Conservation (phyloP, 2,888 invertebrate genomes). For the Eumacrocentrus americanus region DNA sequence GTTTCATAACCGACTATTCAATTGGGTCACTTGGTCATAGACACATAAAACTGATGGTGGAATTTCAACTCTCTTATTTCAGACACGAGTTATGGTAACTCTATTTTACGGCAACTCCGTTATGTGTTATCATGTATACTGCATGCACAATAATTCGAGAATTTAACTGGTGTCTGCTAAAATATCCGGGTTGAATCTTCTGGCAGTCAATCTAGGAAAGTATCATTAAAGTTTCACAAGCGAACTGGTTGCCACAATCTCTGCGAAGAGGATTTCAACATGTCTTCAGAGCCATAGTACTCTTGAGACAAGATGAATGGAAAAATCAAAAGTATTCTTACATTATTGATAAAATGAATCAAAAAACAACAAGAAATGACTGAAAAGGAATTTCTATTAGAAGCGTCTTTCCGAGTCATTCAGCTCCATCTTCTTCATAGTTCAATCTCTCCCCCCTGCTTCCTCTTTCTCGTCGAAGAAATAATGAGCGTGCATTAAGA, state of each 20-base stretch:
- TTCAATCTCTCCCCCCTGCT: conserved; percentile 4
- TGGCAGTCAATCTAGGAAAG: conserved; percentile 10
- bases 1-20: too few species aligned
- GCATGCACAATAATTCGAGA: conserved; percentile 22
- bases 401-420: neutral
- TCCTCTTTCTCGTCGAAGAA: conserved; percentile 31
- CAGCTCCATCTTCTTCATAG: neutral
- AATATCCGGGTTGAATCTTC: conserved; percentile 7
- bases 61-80: too few species aligned
- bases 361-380: neutral
- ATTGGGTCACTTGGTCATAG: too few species aligned
- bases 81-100: too few species aligned
- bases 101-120: conserved; percentile 20
- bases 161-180: conserved; percentile 17
- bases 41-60: too few species aligned
- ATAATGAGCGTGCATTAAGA: conserved; percentile 52
- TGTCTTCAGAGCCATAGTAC: too few species aligned
- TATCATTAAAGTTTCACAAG: conserved; percentile 18
- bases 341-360: neutral
- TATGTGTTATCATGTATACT: conserved; percentile 18
- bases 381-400: neutral
- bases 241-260: too few species aligned
- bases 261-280: too few species aligned
- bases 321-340: too few species aligned
- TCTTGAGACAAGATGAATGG: too few species aligned